Conservation (phyloP, 1,140 invertebrate species). For the Anastrepha obliqua region DNA sequence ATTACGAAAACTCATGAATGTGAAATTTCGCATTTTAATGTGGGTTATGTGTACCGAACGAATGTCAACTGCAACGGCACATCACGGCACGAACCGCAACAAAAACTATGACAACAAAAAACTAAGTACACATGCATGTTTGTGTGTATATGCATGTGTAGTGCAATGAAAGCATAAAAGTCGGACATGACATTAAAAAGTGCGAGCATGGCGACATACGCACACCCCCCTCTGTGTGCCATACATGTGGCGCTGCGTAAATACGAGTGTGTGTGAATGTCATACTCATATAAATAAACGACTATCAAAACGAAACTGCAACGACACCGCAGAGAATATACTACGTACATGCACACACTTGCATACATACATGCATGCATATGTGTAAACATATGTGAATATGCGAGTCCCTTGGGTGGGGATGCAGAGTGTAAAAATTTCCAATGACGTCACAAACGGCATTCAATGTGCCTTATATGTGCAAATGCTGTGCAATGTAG, state of each 20-base stretch:
- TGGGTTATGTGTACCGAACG: slow-evolving; percentile 15
- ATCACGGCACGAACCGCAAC: slow-evolving; percentile 18
- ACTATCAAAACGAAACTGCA: slow-evolving; percentile 6
- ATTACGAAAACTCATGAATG: slow-evolving; percentile 50
- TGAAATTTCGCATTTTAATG: slow-evolving; percentile 55
- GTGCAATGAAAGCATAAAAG: background rate
- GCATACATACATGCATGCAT: too few relatives aligned
- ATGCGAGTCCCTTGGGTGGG: background rate
- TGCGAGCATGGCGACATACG: background rate
- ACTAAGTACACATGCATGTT: background rate
- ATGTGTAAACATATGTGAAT: background rate
- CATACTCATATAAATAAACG: background rate
- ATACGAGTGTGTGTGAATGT: background rate
- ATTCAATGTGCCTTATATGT: slow-evolving; percentile 59
- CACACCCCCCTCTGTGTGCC: background rate
- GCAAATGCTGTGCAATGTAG: background rate
- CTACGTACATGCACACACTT: background rate
- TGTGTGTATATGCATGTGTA: background rate
- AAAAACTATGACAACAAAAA: background rate
- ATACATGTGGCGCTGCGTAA: background rate
- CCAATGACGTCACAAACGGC: slow-evolving; percentile 67
- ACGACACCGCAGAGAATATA: background rate
- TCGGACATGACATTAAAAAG: slow-evolving; percentile 3
- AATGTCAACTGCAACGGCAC: slow-evolving; percentile 42
- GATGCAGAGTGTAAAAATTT: slow-evolving; percentile 22